These are phyloP conservation scores for Oostethus manadensis DNA, from an alignment of 2,113 vertebrate genomes.

Conservation along the genomic window DNA sequence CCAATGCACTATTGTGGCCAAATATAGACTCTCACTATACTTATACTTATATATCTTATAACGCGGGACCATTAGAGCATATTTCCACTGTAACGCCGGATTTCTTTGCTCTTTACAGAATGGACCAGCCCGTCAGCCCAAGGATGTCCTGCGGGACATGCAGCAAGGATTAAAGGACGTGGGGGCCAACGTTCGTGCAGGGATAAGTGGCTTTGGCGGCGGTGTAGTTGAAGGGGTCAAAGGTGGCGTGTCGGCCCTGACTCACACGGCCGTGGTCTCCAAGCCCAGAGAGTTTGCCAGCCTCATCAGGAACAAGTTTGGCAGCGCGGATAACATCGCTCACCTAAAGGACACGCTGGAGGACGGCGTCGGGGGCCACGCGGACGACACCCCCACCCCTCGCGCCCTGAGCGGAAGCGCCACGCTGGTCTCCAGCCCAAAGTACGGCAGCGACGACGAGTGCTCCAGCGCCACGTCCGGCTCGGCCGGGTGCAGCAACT, in stretches of 20 bases:
- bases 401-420: slow-evolving; percentile 90
- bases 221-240: slow-evolving; percentile 94
- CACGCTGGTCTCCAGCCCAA: slow-evolving; percentile 93
- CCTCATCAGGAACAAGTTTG: slow-evolving; percentile 96
- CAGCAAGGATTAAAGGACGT: slow-evolving; percentile 96
- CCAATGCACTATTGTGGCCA: no score
- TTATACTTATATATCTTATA: no score
- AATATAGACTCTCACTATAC: no score
- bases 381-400: slow-evolving; percentile 78
- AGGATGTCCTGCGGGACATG: slow-evolving; percentile 97
- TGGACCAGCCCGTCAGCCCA: slow-evolving; percentile 89
- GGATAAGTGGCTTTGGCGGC: slow-evolving; percentile 93
- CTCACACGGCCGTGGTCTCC: slow-evolving; percentile 90
- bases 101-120: slow-evolving; percentile 68
- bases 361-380: slow-evolving; percentile 73
- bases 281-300: slow-evolving; percentile 96
- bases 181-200: slow-evolving; percentile 90
- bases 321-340: slow-evolving; percentile 94
- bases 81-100: slow-evolving; percentile 4
- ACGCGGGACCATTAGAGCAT: no score
- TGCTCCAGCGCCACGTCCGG: slow-evolving; percentile 92
- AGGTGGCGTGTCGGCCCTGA: slow-evolving; percentile 89
- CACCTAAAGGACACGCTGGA: slow-evolving; percentile 92
- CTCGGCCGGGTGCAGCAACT: slow-evolving; percentile 86
- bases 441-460: slow-evolving; percentile 94